These are phyloP conservation scores for Azemiops feae DNA, from an alignment of 2,113 vertebrate genomes.

Conservation along the genomic window DNA sequence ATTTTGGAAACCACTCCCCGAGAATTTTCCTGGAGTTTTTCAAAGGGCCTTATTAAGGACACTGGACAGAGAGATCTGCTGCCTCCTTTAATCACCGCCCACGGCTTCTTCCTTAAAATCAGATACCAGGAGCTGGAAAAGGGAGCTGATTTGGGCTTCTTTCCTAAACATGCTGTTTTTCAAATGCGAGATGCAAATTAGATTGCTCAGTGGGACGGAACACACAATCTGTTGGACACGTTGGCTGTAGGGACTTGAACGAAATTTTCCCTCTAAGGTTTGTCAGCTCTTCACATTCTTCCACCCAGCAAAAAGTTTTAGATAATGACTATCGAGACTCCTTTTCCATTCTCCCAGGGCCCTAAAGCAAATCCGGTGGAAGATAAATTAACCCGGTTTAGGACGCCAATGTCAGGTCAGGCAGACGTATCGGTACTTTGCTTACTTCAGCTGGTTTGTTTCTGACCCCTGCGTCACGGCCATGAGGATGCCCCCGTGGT, in stretches of 20 bases:
- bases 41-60: too few relatives aligned
- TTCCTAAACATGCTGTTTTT: neutral
- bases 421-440: neutral
- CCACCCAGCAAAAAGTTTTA: neutral
- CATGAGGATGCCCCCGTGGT: conserved; percentile 93
- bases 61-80: too few relatives aligned
- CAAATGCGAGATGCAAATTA: neutral
- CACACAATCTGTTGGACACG: neutral
- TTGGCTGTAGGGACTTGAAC: too few relatives aligned
- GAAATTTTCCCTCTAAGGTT: neutral
- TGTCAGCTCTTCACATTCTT: neutral
- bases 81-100: neutral
- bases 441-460: conserved; percentile 91
- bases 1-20: too few relatives aligned
- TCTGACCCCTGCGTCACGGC: conserved; percentile 87
- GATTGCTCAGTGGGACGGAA: neutral
- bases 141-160: neutral
- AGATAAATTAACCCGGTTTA: neutral
- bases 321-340: too few relatives aligned
- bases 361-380: neutral
- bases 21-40: too few relatives aligned
- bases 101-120: neutral
- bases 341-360: neutral
- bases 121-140: neutral
- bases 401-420: neutral